These are phyloP conservation scores for Carassius carassius DNA, from an alignment of 2,113 vertebrate genomes.

Conservation along the genomic window DNA sequence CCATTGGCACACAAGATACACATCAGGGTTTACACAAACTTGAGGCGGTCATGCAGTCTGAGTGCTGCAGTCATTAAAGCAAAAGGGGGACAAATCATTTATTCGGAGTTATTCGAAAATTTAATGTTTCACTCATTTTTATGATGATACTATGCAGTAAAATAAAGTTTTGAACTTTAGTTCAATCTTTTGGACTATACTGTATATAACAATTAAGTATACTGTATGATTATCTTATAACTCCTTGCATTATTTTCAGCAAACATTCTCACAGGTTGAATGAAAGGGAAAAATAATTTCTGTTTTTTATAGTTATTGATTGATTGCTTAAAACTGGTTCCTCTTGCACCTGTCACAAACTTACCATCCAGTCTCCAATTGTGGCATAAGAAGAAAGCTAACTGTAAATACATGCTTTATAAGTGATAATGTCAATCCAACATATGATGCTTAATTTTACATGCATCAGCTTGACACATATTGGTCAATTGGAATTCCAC, in stretches of 20 bases:
- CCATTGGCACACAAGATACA: neutral
- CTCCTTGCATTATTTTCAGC: neutral
- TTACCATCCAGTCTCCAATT: neutral
- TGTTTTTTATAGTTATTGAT: neutral
- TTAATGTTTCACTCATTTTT: neutral
- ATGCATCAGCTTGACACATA: neutral
- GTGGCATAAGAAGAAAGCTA: neutral
- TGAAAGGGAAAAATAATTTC: neutral
- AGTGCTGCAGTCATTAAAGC: neutral
- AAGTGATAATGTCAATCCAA: neutral
- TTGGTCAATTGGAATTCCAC: neutral
- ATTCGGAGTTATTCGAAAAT: neutral
- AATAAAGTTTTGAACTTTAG: neutral
- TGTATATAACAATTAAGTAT: neutral
- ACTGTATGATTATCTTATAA: neutral
- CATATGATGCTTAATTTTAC: neutral
- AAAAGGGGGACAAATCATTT: neutral
- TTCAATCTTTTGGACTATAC: neutral
- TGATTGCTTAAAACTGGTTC: slow-evolving; percentile 37
- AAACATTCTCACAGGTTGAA: neutral
- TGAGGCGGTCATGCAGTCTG: neutral
- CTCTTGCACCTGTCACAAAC: slow-evolving; percentile 2
- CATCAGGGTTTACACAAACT: neutral
- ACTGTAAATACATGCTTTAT: neutral
- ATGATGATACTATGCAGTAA: too few species aligned